These are phyloP conservation scores for Heterodera schachtii DNA, from an alignment of 1,140 invertebrate species.

Conservation along the genomic window DNA sequence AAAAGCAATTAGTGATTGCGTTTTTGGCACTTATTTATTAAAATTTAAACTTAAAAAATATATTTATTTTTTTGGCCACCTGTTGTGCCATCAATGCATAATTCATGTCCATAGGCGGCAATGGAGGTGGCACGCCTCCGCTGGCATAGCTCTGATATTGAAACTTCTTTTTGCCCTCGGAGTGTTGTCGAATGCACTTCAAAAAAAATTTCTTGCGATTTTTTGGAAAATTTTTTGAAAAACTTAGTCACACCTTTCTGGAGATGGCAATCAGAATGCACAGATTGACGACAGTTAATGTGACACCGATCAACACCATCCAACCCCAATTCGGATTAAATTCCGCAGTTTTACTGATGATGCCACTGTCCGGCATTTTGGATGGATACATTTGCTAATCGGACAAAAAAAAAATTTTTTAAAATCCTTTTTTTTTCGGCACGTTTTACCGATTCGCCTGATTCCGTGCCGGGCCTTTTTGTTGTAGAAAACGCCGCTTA, in stretches of 20 bases:
- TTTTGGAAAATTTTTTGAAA: neutral
- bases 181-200: constrained; percentile 42
- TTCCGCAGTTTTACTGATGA: neutral
- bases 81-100: constrained; percentile 9
- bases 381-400: neutral
- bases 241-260: constrained; percentile 34
- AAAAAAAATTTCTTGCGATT: constrained; percentile 24
- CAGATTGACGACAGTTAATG: constrained; percentile 43
- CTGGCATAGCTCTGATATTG: constrained; percentile 62
- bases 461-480: neutral
- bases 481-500: constrained; percentile 2
- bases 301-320: constrained; percentile 34
- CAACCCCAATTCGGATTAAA: constrained; percentile 35
- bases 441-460: neutral
- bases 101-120: constrained; percentile 18
- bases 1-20: too few relatives aligned
- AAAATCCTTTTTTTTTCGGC: too few relatives aligned
- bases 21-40: too few relatives aligned
- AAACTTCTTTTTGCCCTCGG: constrained; percentile 55
- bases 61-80: neutral
- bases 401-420: neutral
- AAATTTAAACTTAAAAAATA: neutral
- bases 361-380: neutral
- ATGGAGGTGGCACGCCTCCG: neutral
- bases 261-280: constrained; percentile 42